Evolutionary conservation across 1,140 invertebrate species (phyloP).

Genomic region (Drosophila ercepeae): DNA sequence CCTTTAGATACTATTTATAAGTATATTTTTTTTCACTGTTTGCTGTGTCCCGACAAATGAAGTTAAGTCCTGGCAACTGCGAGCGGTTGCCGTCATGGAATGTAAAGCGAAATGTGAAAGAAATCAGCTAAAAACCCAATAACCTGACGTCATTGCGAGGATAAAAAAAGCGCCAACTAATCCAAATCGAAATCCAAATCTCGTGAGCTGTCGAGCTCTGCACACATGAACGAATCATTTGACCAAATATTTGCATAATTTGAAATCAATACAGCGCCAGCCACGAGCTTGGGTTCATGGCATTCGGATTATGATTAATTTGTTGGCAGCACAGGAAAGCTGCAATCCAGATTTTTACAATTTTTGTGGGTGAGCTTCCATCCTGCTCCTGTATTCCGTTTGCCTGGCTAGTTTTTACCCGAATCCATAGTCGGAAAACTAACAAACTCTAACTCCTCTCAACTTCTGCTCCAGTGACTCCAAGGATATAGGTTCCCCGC

Average conservation of each 20-base stretch:
- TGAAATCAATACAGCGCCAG: slow-evolving; percentile 34
- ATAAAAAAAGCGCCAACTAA: slow-evolving; percentile 33
- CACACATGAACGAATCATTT: slow-evolving; percentile 49
- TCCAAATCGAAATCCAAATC: slow-evolving; percentile 26
- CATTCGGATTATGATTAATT: slow-evolving; percentile 46
- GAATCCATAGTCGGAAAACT: slow-evolving; percentile 8
- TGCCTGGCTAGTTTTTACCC: slow-evolving; percentile 13
- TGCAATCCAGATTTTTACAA: slow-evolving; percentile 16
- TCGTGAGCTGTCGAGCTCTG: slow-evolving; percentile 33
- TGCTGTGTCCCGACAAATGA: slow-evolving; percentile 10
- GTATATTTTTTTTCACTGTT: neutral
- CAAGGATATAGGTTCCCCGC: slow-evolving; percentile 32
- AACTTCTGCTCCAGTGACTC: slow-evolving; percentile 45
- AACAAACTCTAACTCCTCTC: slow-evolving; percentile 23
- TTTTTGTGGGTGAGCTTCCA: neutral
- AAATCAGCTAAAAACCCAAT: slow-evolving; percentile 16
- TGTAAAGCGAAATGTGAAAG: slow-evolving; percentile 16
- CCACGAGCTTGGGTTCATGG: slow-evolving; percentile 14
- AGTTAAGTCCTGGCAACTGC: slow-evolving; percentile 25
- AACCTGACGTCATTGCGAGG: slow-evolving; percentile 24
- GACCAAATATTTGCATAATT: slow-evolving; percentile 52
- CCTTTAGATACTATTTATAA: neutral
- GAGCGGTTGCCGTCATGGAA: slow-evolving; percentile 16
- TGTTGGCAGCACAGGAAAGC: slow-evolving; percentile 1
- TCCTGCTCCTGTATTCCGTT: slow-evolving; percentile 15